phyloP scores from a whole-genome alignment of 2,888 invertebrate genomes.

The Coleophora flavipennella region DNA sequence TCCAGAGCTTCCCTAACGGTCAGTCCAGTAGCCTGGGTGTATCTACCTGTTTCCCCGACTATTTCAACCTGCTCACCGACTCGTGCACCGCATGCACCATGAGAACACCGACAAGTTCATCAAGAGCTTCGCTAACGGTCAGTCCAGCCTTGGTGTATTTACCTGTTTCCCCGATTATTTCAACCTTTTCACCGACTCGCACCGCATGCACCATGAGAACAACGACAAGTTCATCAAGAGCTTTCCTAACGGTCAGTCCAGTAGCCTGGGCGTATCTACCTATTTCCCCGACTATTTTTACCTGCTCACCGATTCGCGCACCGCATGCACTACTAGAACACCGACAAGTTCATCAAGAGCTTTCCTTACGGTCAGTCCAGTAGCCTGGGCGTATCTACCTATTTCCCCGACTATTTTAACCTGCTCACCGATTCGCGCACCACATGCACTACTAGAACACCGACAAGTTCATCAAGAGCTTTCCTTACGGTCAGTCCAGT shows the following conservation, averaged over 20 bases:
- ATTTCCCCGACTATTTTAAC: conserved; percentile 35
- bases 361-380: conserved; percentile 49
- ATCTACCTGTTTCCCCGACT: too few relatives aligned
- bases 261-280: too few relatives aligned
- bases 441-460: conserved; percentile 62
- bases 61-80: conserved; percentile 55
- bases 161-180: conserved; percentile 23
- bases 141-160: not conserved
- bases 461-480: conserved; percentile 48
- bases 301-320: conserved; percentile 51
- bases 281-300: too few relatives aligned
- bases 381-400: not conserved
- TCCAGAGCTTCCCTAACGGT: conserved; percentile 59
- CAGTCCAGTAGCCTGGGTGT: too few relatives aligned
- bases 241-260: conserved; percentile 47
- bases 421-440: conserved; percentile 46
- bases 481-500: conserved; percentile 43
- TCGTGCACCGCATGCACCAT: conserved; percentile 56
- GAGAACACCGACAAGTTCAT: conserved; percentile 53
- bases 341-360: conserved; percentile 47
- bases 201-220: conserved; percentile 59
- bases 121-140: conserved; percentile 55
- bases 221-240: conserved; percentile 50
- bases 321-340: conserved; percentile 60
- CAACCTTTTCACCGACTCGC: conserved; percentile 52